A percentile compares a stretch with the other conserved stretches of the same genome.
phyloP scores from a whole-genome alignment of 1,140 invertebrate genomes.

The Doryteuthis pealeii region DNA sequence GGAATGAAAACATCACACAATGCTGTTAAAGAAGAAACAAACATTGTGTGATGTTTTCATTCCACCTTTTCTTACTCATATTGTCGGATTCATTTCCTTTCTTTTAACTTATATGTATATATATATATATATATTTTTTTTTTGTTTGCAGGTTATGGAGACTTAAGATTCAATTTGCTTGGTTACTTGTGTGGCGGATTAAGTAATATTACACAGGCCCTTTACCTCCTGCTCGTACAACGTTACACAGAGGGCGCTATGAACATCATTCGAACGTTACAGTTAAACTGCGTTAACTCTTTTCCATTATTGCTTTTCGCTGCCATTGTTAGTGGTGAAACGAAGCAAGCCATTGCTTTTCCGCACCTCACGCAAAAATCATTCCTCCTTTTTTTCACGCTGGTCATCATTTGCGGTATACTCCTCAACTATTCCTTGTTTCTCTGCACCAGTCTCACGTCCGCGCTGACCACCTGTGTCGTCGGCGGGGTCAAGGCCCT shows the following conservation, averaged over 20 bases:
- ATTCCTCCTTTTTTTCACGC: conserved; percentile 56
- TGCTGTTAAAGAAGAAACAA: too few species aligned
- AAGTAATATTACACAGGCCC: conserved; percentile 62
- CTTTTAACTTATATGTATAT: too few species aligned
- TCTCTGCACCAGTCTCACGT: conserved; percentile 62
- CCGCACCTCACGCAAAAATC: conserved; percentile 21
- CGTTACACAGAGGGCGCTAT: conserved; percentile 51
- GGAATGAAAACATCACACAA: too few species aligned
- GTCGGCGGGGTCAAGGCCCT: conserved; percentile 62
- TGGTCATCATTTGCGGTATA: conserved; percentile 59
- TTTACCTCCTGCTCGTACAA: conserved; percentile 63
- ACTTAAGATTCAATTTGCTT: conserved; percentile 59
- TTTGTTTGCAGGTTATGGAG: conserved; percentile 58
- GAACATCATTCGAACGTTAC: conserved; percentile 56
- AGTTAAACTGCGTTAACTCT: conserved; percentile 62
- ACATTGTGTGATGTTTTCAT: too few species aligned
- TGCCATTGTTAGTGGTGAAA: conserved; percentile 49
- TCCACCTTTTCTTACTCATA: too few species aligned
- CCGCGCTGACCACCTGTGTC: conserved; percentile 63
- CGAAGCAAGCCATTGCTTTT: conserved; percentile 31
- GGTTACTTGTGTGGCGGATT: conserved; percentile 61
- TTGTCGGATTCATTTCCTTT: too few species aligned
- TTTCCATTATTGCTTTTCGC: conserved; percentile 56
- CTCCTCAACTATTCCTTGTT: conserved; percentile 63
- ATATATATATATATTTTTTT: too few species aligned